Evolutionary conservation across 2,113 vertebrate genomes (phyloP).

Genomic region (Fregetta grallaria): DNA sequence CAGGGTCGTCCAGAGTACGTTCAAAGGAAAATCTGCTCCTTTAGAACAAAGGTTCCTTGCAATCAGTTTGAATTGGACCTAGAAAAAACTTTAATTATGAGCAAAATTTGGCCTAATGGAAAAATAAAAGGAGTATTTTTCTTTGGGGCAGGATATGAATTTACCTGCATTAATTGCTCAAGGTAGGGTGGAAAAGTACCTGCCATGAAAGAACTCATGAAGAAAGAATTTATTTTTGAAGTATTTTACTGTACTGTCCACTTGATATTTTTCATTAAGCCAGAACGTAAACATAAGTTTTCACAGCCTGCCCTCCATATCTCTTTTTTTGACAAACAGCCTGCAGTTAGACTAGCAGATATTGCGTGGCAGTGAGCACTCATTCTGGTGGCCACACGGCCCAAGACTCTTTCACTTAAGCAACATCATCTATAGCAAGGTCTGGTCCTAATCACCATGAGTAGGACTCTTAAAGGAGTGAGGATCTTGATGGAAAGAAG

Average conservation of each 20-base stretch:
- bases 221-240: neutral
- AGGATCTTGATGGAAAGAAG: neutral
- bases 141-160: neutral
- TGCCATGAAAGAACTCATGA: neutral
- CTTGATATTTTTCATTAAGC: neutral
- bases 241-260: neutral
- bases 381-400: neutral
- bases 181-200: neutral
- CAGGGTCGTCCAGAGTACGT: neutral
- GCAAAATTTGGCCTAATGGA: neutral
- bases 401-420: neutral
- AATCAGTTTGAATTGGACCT: neutral
- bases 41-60: neutral
- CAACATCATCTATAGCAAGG: neutral
- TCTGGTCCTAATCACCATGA: fast-evolving
- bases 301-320: neutral
- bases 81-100: neutral
- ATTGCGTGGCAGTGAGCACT: fast-evolving
- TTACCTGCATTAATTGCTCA: neutral
- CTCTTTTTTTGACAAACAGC: neutral
- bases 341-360: neutral
- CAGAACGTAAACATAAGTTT: neutral
- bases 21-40: neutral
- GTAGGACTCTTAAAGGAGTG: neutral
- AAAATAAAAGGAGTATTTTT: neutral